Conservation (phyloP, 1,140 invertebrate species). For the Aleiodes sp. region DNA sequence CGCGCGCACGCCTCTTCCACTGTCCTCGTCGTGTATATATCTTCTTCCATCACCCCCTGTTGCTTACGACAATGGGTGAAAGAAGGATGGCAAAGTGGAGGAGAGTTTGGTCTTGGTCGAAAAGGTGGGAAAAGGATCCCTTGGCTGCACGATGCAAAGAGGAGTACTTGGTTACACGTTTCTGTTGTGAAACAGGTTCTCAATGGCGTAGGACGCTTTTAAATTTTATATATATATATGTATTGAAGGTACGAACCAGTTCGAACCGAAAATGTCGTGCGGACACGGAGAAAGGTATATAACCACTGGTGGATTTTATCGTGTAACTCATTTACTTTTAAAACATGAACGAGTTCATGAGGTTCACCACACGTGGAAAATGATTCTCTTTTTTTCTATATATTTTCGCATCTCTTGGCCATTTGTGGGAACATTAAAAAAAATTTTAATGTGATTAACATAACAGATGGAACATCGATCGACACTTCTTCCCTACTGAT, state of each 20-base stretch:
- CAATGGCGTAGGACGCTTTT: slow-evolving; percentile 36
- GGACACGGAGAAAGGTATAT: not conserved
- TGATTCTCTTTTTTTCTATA: not conserved
- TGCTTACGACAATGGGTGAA: slow-evolving; percentile 25
- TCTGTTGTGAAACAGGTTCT: slow-evolving; percentile 35
- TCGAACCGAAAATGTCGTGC: slow-evolving; percentile 33
- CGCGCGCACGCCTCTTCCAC: not conserved
- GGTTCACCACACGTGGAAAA: slow-evolving; percentile 6
- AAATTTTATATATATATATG: not conserved
- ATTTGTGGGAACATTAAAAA: not conserved
- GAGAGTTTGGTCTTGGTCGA: slow-evolving; percentile 13
- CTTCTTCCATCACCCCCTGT: slow-evolving; percentile 6
- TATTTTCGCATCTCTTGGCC: not conserved
- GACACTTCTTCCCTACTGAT: slow-evolving; percentile 18
- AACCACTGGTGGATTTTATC: not conserved
- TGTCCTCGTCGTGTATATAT: slow-evolving; percentile 4
- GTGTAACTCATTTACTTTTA: slow-evolving; percentile 10
- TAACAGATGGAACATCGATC: slow-evolving; percentile 15
- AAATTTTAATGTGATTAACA: not conserved
- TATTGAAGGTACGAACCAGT: slow-evolving; percentile 29
- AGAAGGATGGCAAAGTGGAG: slow-evolving; percentile 21
- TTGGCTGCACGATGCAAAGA: slow-evolving; percentile 2
- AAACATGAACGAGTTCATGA: slow-evolving; percentile 13
- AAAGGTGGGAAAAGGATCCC: slow-evolving; percentile 17
- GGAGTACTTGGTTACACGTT: not conserved